phyloP scores from a whole-genome alignment of 2,797 vertebrate genomes.

The Dendrocincla tyrannina region DNA sequence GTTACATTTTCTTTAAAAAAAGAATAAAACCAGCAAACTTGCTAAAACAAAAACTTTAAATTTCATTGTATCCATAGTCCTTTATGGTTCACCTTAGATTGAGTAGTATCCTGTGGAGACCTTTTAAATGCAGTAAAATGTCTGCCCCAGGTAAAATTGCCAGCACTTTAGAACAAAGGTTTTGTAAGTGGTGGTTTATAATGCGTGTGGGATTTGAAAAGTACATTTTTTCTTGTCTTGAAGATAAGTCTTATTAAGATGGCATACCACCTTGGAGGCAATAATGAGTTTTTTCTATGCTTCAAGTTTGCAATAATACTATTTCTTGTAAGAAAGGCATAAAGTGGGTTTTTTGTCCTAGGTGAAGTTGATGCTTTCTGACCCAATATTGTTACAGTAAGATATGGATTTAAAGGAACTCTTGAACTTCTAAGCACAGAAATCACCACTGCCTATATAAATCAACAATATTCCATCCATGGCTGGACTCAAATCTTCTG shows the following conservation, averaged over 20 bases:
- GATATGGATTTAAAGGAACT: constrained; percentile 52
- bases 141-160: constrained; percentile 74
- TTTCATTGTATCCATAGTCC: constrained; percentile 65
- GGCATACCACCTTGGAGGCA: constrained; percentile 66
- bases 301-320: constrained; percentile 63
- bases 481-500: not conserved
- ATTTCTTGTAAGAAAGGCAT: constrained; percentile 63
- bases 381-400: constrained; percentile 65
- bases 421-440: not conserved
- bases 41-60: constrained; percentile 69
- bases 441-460: constrained; percentile 15
- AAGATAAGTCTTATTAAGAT: constrained; percentile 77
- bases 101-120: constrained; percentile 69
- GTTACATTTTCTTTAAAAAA: not conserved
- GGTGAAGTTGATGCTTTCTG: constrained; percentile 55
- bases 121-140: constrained; percentile 73
- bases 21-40: constrained; percentile 46
- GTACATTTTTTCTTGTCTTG: constrained; percentile 72
- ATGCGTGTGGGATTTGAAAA: constrained; percentile 73
- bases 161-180: constrained; percentile 75
- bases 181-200: constrained; percentile 76
- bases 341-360: constrained; percentile 6
- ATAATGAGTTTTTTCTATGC: constrained; percentile 64
- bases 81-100: constrained; percentile 68
- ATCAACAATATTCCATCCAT: constrained; percentile 2